Conservation (phyloP, 2,113 vertebrate genomes). For the Hippocampus zosterae region DNA sequence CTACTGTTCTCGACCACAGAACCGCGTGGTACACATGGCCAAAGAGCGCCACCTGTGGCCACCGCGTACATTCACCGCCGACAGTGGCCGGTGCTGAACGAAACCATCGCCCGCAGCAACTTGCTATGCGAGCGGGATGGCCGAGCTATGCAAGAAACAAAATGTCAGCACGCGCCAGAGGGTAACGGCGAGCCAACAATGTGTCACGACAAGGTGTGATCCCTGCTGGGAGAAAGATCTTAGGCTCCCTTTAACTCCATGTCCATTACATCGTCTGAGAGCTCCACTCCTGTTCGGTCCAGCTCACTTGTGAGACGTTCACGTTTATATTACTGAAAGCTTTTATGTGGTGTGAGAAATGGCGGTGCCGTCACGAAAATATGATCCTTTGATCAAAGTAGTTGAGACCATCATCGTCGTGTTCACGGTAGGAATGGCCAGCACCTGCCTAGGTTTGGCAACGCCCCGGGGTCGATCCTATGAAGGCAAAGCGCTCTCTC, state of each 20-base stretch:
- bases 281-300: conserved; percentile 45
- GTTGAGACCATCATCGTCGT: conserved; percentile 53
- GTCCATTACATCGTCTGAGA: conserved; percentile 37
- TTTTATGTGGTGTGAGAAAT: conserved; percentile 67
- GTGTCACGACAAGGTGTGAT: conserved; percentile 64
- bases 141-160: conserved; percentile 66
- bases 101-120: conserved; percentile 25
- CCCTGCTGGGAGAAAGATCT: conserved; percentile 48
- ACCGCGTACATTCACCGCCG: no score
- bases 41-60: no score
- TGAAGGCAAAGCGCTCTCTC: conserved; percentile 32
- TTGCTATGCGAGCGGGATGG: conserved; percentile 22
- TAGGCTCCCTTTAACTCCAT: conserved; percentile 29
- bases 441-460: conserved; percentile 37
- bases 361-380: conserved; percentile 61
- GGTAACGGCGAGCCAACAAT: conserved; percentile 42
- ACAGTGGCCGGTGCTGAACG: conserved; percentile 9
- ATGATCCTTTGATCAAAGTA: conserved; percentile 69
- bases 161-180: conserved; percentile 53
- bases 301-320: conserved; percentile 27
- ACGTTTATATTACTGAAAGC: conserved; percentile 58
- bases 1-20: no score
- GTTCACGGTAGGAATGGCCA: conserved; percentile 50
- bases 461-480: conserved; percentile 49
- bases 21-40: no score